Evolutionary conservation across 1,140 invertebrate species (phyloP).

Genomic region (Drosophila aff.): DNA sequence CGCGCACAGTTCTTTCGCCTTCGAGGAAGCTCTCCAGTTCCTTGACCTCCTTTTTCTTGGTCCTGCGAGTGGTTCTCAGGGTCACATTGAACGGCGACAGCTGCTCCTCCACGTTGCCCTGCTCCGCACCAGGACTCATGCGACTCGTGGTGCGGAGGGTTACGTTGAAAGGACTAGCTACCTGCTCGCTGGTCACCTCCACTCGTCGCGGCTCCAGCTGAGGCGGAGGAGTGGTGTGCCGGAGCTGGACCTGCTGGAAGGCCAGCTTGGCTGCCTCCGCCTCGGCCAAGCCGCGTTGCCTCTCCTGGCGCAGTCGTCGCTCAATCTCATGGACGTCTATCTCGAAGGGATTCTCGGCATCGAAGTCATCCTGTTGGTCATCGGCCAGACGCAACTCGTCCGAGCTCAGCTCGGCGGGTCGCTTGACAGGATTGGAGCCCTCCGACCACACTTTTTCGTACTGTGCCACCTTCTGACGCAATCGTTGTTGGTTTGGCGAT

Average conservation of each 20-base stretch:
- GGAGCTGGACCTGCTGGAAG: constrained; percentile 87
- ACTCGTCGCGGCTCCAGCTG: constrained; percentile 53
- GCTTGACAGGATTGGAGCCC: constrained; percentile 40
- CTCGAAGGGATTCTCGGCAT: constrained; percentile 78
- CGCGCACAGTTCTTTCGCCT: constrained; percentile 67
- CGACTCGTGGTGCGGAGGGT: constrained; percentile 75
- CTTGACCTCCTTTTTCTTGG: constrained; percentile 51
- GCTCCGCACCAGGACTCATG: constrained; percentile 72
- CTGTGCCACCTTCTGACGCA: constrained; percentile 90
- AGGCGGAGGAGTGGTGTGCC: constrained; percentile 85
- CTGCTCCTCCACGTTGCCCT: constrained; percentile 88
- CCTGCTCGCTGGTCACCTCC: constrained; percentile 71
- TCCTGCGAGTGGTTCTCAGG: constrained; percentile 68
- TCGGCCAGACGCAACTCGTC: constrained; percentile 59
- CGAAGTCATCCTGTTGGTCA: constrained; percentile 65
- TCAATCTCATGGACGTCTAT: constrained; percentile 88
- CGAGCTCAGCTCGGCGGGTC: constrained; percentile 59
- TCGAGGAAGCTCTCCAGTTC: constrained; percentile 73
- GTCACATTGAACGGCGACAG: constrained; percentile 86
- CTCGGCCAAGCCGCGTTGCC: constrained; percentile 85
- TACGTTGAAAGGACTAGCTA: constrained; percentile 73
- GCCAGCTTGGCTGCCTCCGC: constrained; percentile 86
- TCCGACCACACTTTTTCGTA: constrained; percentile 91
- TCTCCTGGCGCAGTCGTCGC: constrained; percentile 86
- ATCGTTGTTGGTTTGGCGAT: constrained; percentile 86